phyloP scores from a whole-genome alignment of 2,888 invertebrate genomes.

The Leptogaster cylindrica region DNA sequence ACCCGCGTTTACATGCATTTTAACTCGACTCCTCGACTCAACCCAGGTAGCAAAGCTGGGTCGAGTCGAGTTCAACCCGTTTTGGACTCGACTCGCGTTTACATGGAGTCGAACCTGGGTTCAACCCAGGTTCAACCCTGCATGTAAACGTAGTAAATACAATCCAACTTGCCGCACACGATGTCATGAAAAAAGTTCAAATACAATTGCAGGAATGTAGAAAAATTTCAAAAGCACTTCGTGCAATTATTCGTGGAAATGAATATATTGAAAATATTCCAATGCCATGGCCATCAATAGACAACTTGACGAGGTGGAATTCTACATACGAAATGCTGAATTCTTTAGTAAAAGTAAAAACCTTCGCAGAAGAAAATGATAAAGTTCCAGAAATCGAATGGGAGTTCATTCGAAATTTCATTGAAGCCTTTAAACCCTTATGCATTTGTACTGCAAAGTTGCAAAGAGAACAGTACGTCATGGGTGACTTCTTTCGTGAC shows the following conservation, averaged over 20 bases:
- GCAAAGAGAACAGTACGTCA: not conserved
- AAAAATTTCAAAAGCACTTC: not conserved
- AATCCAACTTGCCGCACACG: conserved; percentile 16
- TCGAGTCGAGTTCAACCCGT: no score
- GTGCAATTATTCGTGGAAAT: not conserved
- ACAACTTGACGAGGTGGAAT: no score
- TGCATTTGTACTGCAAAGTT: not conserved
- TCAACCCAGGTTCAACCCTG: no score
- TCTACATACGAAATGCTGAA: conserved; percentile 21
- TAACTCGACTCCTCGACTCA: no score
- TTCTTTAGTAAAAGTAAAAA: not conserved
- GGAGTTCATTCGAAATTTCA: not conserved
- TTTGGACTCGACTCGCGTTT: no score
- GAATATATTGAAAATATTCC: not conserved
- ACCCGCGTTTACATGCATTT: no score
- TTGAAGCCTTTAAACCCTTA: not conserved
- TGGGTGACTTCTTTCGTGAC: not conserved
- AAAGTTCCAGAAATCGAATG: not conserved
- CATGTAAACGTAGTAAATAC: conserved; percentile 2
- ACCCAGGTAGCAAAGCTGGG: no score
- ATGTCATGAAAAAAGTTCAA: conserved; percentile 9
- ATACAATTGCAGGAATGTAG: conserved; percentile 21
- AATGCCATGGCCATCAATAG: not conserved
- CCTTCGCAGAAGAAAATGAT: not conserved
- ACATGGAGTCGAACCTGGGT: no score